Percentiles rank a stretch among this genome's conserved stretches.
Conservation (phyloP, 1,140 invertebrate species). For the Helicoverpa armigera region DNA sequence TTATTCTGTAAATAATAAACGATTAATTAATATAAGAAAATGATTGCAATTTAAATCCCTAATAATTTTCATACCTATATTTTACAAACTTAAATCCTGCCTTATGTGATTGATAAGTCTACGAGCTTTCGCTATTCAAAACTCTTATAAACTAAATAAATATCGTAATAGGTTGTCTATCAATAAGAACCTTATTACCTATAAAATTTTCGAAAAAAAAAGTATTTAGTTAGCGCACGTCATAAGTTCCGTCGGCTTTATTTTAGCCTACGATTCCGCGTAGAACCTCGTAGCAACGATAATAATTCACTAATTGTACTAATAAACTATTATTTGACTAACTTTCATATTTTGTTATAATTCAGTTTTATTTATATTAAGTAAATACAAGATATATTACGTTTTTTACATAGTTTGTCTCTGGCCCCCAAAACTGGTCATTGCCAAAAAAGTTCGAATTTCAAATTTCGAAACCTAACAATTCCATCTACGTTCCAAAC, state of each 20-base stretch:
- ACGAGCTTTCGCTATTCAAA: neutral
- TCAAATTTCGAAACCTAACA: constrained; percentile 29
- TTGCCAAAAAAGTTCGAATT: constrained; percentile 50
- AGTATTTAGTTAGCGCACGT: neutral
- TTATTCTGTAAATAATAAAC: no score
- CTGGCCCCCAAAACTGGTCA: constrained; percentile 31
- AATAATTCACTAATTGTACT: constrained; percentile 31
- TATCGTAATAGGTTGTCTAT: neutral
- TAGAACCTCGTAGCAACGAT: constrained; percentile 59
- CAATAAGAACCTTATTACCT: constrained; percentile 2
- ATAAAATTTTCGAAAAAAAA: constrained; percentile 4
- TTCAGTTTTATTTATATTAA: neutral
- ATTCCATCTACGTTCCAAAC: neutral
- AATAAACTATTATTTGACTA: constrained; percentile 24
- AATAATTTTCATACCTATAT: no score
- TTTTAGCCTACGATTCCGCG: constrained; percentile 81
- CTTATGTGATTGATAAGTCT: no score
- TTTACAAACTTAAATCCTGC: no score
- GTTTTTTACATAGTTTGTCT: neutral
- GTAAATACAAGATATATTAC: neutral
- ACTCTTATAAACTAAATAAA: neutral
- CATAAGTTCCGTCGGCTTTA: constrained; percentile 76
- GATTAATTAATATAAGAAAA: no score
- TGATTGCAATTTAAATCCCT: no score
- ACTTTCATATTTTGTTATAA: neutral